A percentile compares a stretch with the other conserved stretches of the same genome.
Evolutionary conservation across 1,140 invertebrate genomes (phyloP).

Genomic region (Diorhabda elongata): DNA sequence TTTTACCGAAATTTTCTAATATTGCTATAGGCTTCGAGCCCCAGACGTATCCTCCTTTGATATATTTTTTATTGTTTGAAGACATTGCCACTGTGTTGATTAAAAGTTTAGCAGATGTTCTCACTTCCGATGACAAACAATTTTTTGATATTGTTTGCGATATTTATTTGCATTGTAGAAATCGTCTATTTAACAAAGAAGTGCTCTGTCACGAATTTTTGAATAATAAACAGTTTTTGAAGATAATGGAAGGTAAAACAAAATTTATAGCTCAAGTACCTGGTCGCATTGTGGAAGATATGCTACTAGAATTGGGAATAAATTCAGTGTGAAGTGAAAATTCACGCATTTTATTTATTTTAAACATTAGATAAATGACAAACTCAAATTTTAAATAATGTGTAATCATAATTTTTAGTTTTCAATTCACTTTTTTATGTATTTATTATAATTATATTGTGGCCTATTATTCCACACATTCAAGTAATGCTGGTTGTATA

Average conservation of each 20-base stretch:
- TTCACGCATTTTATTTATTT: too few relatives aligned
- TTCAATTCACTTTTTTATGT: too few relatives aligned
- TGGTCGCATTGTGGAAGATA: conserved; percentile 2
- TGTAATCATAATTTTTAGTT: too few relatives aligned
- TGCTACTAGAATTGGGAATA: background rate
- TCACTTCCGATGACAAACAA: conserved; percentile 29
- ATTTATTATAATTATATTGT: too few relatives aligned
- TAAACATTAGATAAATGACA: too few relatives aligned
- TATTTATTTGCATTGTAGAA: conserved; percentile 28
- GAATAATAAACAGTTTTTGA: conserved; percentile 27
- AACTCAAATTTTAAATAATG: too few relatives aligned
- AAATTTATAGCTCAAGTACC: conserved; percentile 32
- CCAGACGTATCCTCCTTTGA: conserved; percentile 6
- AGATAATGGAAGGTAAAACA: conserved; percentile 25
- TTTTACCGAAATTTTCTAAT: too few relatives aligned
- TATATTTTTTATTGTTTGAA: conserved; percentile 36
- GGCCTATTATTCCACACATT: too few relatives aligned
- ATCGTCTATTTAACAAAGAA: conserved; percentile 30
- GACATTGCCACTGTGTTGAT: conserved; percentile 31
- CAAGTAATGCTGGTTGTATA: too few relatives aligned
- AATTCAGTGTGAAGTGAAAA: background rate
- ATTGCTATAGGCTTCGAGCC: conserved; percentile 17
- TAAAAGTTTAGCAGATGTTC: conserved; percentile 27
- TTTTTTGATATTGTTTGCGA: conserved; percentile 30
- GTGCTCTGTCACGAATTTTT: conserved; percentile 39